Conservation (phyloP, 2,797 vertebrate species). For the Salmo trutta region DNA sequence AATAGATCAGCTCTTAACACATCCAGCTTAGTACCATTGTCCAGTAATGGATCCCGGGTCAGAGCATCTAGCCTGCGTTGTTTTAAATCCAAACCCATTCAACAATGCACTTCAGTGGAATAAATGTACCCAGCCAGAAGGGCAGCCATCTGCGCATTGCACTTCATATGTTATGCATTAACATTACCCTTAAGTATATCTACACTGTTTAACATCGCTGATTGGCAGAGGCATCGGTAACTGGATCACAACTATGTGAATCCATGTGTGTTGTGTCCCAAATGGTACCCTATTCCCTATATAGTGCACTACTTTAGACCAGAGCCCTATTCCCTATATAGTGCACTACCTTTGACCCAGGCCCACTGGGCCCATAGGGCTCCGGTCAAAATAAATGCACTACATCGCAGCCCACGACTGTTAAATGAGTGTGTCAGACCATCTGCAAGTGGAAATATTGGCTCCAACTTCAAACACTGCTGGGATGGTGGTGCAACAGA, state of each 20-base stretch:
- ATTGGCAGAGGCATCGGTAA: not conserved
- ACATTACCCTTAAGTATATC: not conserved
- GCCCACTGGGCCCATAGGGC: not conserved
- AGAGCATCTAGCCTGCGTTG: not conserved
- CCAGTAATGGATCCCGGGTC: not conserved
- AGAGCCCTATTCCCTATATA: not conserved
- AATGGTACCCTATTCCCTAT: not conserved
- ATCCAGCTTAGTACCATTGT: not conserved
- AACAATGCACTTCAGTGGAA: not conserved
- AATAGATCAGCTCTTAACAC: not conserved
- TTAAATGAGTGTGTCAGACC: not conserved
- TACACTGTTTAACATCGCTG: not conserved
- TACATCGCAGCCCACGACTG: not conserved
- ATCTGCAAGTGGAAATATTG: no score
- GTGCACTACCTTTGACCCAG: not conserved
- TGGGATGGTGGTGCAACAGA: no score
- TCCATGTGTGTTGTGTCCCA: not conserved
- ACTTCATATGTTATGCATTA: not conserved
- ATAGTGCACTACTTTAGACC: not conserved
- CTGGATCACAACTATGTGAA: not conserved
- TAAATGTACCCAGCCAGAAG: not conserved
- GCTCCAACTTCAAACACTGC: no score
- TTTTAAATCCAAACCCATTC: not conserved
- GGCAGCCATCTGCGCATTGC: not conserved
- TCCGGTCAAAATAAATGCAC: not conserved